Percentiles rank a stretch among this genome's conserved stretches.
These are phyloP conservation scores for Ectropis grisescens DNA, from an alignment of 1,140 invertebrate genomes.

Conservation along the genomic window DNA sequence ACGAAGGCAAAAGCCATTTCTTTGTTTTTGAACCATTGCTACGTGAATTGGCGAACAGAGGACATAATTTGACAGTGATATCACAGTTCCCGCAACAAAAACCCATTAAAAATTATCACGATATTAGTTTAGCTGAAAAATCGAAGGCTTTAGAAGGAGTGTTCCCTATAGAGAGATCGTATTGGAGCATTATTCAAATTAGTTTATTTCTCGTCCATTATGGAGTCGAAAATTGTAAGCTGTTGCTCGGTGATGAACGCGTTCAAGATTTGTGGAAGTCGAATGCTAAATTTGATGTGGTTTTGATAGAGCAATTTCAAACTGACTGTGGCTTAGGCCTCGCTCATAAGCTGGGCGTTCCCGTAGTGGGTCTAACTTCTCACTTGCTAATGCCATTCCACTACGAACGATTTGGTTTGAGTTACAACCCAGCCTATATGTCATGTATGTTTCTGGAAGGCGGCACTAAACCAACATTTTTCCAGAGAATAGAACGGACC, in stretches of 20 bases:
- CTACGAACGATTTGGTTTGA: conserved; percentile 68
- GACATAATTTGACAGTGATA: conserved; percentile 81
- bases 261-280: conserved; percentile 57
- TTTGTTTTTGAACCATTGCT: conserved; percentile 77
- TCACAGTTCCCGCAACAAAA: conserved; percentile 73
- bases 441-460: conserved; percentile 62
- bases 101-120: conserved; percentile 71
- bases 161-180: conserved; percentile 28
- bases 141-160: conserved; percentile 27
- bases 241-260: conserved; percentile 39
- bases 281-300: conserved; percentile 73
- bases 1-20: conserved; percentile 81
- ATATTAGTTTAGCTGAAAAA: conserved; percentile 65
- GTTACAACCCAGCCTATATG: conserved; percentile 71
- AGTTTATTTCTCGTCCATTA: conserved; percentile 15
- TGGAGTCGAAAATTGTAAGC: conserved; percentile 43
- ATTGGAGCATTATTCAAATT: conserved; percentile 20
- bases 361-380: conserved; percentile 72
- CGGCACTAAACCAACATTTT: conserved; percentile 70
- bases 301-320: conserved; percentile 78
- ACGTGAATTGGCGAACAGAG: conserved; percentile 72
- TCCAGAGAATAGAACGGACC: conserved; percentile 33
- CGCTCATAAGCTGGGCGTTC: conserved; percentile 72
- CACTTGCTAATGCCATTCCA: conserved; percentile 73
- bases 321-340: conserved; percentile 77